Base-by-base conservation (phyloP, 1,140 invertebrate species). In the Orussus abietinus region DNA sequence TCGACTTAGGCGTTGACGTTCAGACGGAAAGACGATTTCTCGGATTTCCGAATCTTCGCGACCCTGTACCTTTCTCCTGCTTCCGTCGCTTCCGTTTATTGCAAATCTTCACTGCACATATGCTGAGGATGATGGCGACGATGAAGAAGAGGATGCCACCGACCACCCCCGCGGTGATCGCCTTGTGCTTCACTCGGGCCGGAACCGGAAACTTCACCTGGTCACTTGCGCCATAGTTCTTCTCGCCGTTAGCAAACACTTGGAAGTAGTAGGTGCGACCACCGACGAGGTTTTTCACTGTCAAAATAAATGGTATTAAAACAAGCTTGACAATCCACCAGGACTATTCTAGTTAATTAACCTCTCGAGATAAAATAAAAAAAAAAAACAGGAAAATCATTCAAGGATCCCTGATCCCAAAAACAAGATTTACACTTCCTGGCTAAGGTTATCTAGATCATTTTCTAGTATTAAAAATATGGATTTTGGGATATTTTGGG, bases 31-130 rank as follows among this genome's bases (percentile, higher is more conserved):
- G n/a, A n/a, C n/a, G n/a, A n/a, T n/a, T n/a, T n/a, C n/a, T n/a
- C n/a, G n/a, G n/a, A n/a, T n/a, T n/a, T n/a, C n/a, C n/a, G n/a
- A n/a, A n/a, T n/a, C n/a, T n/a, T n/a, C n/a, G n/a, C n/a, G n/a
- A n/a, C n/a, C n/a, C 36, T 51, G 49, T 81, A 94, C 92, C 91
- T 90, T 94, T 95, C 77, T 95, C 91, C 75, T 94, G 90, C 85
- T 93, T 94, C 79, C 90, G 85, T 72, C 91, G 81, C 75, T 94
- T 95, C 64, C 91, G 77, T 75, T 95, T 92, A 80, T 95, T 95
- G 81, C 92, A 95, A 69, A 94, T 93, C 81, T 96, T 96, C 58
- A 96, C 92, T 53, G 90, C 89, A 79, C 92, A 95, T 60, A 96
- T 88, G 46, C 91, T 92, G 57, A 95, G 80, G 66, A 95, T 95